Percentiles rank a stretch among this genome's conserved stretches.
These are phyloP conservation scores for Harmothoe impar DNA, from an alignment of 2,888 invertebrate genomes.

Conservation along the genomic window DNA sequence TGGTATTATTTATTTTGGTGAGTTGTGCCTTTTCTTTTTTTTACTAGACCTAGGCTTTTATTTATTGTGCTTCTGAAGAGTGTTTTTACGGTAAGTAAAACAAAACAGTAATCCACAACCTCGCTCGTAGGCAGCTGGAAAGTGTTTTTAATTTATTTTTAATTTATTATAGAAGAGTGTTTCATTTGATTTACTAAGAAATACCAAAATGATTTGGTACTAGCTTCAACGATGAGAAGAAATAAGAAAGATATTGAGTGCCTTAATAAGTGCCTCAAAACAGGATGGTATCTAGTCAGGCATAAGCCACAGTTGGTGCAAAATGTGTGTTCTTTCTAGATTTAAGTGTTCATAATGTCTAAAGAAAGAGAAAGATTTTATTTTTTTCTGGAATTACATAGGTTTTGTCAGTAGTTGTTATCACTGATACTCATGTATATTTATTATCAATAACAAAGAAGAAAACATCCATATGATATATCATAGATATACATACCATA, in stretches of 20 bases:
- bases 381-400: too few species aligned
- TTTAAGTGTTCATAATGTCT: background rate
- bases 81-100: background rate
- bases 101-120: too few species aligned
- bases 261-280: constrained; percentile 11
- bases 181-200: background rate
- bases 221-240: background rate
- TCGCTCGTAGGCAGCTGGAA: background rate
- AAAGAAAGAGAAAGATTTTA: background rate
- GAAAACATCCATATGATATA: too few species aligned
- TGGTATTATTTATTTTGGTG: background rate
- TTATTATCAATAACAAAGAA: too few species aligned
- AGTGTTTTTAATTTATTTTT: background rate
- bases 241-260: background rate
- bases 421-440: too few species aligned
- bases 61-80: background rate
- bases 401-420: too few species aligned
- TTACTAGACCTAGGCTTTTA: background rate
- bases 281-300: constrained; percentile 39
- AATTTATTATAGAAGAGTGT: background rate
- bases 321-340: background rate
- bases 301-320: constrained; percentile 1
- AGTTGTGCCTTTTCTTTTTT: background rate
- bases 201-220: background rate
- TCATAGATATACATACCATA: too few species aligned